Evolutionary conservation across 2,888 invertebrate species (phyloP).

Genomic region (Trisateles emortualis): DNA sequence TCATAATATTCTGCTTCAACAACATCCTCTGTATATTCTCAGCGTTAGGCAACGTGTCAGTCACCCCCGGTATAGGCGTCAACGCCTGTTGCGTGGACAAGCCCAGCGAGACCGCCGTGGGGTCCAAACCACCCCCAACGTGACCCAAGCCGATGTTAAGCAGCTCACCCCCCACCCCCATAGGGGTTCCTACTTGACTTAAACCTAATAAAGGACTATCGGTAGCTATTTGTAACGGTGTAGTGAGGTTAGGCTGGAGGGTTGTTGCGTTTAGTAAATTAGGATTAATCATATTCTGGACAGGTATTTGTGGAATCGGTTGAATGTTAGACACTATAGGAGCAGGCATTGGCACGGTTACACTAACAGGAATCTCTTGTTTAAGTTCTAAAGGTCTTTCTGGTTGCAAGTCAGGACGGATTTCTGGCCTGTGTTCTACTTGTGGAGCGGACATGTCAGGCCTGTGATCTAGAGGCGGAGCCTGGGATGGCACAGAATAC

Average conservation of each 20-base stretch:
- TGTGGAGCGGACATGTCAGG: slow-evolving; percentile 42
- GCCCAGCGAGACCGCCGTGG: slow-evolving; percentile 44
- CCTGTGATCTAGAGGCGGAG: slow-evolving; percentile 53
- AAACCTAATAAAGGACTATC: slow-evolving; percentile 71
- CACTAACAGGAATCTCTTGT: slow-evolving; percentile 41
- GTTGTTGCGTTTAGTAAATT: slow-evolving; percentile 54
- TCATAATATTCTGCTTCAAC: slow-evolving; percentile 83
- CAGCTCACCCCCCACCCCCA: slow-evolving; percentile 69
- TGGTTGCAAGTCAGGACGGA: slow-evolving; percentile 21
- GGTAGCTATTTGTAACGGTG: slow-evolving; percentile 77
- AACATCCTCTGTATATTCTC: slow-evolving; percentile 84
- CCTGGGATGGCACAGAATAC: slow-evolving; percentile 63
- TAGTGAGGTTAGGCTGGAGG: slow-evolving; percentile 68
- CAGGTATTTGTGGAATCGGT: slow-evolving; percentile 33
- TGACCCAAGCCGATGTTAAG: slow-evolving; percentile 52
- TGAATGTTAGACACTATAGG: slow-evolving; percentile 46
- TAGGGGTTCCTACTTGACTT: slow-evolving; percentile 74
- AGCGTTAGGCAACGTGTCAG: slow-evolving; percentile 66
- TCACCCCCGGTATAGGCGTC: slow-evolving; percentile 62
- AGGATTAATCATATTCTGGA: slow-evolving; percentile 52
- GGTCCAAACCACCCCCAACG: slow-evolving; percentile 26
- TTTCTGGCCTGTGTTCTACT: slow-evolving; percentile 37
- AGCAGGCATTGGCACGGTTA: slow-evolving; percentile 41
- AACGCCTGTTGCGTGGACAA: slow-evolving; percentile 56
- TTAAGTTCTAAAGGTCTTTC: slow-evolving; percentile 38